Conservation (phyloP, 2,113 vertebrate species). For the Tupaia chinensis region DNA sequence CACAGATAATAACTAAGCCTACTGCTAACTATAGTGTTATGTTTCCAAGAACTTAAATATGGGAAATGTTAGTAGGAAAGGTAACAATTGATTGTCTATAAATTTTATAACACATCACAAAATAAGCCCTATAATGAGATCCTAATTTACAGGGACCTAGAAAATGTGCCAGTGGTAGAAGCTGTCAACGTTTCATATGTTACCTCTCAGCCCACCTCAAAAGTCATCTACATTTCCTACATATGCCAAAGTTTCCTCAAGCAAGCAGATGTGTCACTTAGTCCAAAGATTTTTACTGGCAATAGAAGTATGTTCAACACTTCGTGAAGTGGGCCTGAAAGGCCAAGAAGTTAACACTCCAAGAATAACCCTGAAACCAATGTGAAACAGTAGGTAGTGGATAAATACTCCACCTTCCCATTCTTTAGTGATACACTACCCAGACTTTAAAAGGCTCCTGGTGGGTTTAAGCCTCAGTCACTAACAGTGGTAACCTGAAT, state of each 20-base stretch:
- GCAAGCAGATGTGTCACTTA: neutral
- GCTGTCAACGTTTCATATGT: neutral
- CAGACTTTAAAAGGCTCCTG: neutral
- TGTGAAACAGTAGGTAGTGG: neutral
- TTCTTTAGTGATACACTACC: neutral
- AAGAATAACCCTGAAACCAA: neutral
- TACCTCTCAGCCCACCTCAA: neutral
- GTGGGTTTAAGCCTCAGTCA: neutral
- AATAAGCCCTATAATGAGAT: neutral
- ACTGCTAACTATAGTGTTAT: neutral
- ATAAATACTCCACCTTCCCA: neutral
- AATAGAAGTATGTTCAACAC: neutral
- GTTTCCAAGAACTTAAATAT: conserved; percentile 11
- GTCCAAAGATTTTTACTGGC: neutral
- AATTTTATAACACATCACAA: neutral
- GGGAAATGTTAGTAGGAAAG: neutral
- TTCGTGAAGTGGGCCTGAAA: neutral
- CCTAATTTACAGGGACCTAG: neutral
- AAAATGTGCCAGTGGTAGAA: neutral
- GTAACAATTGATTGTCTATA: neutral
- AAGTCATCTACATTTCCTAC: neutral
- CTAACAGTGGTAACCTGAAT: neutral
- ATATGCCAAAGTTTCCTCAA: neutral
- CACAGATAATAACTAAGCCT: neutral
- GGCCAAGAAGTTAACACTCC: neutral